phyloP scores from a whole-genome alignment of 2,888 invertebrate genomes.

The Coremacera marginata region DNA sequence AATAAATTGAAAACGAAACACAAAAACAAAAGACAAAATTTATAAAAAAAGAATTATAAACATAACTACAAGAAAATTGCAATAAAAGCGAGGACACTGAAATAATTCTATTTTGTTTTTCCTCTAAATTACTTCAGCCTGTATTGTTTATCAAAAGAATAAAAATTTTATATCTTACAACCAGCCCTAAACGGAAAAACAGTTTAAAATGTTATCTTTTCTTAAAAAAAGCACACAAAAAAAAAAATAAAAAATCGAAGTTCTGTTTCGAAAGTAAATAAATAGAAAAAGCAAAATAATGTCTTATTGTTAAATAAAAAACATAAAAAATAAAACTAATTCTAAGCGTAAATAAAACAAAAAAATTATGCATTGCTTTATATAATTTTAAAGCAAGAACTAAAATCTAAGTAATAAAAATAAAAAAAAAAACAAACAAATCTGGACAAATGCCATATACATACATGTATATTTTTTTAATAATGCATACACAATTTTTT shows the following conservation, averaged over 20 bases:
- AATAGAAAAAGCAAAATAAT: constrained; percentile 22
- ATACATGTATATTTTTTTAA: constrained; percentile 33
- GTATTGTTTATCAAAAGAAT: not conserved
- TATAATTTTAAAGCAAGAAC: constrained; percentile 33
- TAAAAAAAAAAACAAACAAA: constrained; percentile 17
- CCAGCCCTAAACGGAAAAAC: not conserved
- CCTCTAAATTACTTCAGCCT: not conserved
- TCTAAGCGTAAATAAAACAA: not conserved
- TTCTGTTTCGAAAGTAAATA: constrained; percentile 18
- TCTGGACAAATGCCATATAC: constrained; percentile 36
- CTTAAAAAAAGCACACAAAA: constrained; percentile 25
- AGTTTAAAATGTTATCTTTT: constrained; percentile 38
- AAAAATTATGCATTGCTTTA: constrained; percentile 10
- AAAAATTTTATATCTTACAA: not conserved
- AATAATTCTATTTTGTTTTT: too few relatives aligned
- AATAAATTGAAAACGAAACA: too few relatives aligned
- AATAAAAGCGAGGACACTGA: too few relatives aligned
- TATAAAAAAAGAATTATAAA: too few relatives aligned
- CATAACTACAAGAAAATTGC: too few relatives aligned
- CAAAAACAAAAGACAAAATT: too few relatives aligned
- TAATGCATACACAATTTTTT: constrained; percentile 19
- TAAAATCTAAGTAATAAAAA: constrained; percentile 2
- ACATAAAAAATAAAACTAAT: not conserved
- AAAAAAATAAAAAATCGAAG: not conserved
- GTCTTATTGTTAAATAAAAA: not conserved